These are phyloP conservation scores for Diadophis punctatus DNA, from an alignment of 2,113 vertebrate species.

Conservation along the genomic window DNA sequence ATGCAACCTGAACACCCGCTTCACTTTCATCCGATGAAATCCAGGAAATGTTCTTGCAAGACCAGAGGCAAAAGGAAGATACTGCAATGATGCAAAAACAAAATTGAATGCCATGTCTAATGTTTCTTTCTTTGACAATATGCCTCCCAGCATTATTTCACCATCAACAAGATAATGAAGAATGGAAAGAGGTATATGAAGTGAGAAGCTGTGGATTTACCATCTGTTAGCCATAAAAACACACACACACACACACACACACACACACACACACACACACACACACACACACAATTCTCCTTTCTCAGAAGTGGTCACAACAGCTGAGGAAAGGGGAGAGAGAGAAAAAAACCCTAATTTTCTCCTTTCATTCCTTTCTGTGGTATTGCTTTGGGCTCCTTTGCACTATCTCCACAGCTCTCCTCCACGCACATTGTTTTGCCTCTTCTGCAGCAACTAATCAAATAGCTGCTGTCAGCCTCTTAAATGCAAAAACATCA, in stretches of 20 bases:
- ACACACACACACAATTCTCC: not conserved
- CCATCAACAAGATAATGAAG: conserved; percentile 9
- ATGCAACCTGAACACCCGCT: not conserved
- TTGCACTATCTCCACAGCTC: not conserved
- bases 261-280: no score
- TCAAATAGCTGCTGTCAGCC: conserved; percentile 3
- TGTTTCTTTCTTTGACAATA: not conserved
- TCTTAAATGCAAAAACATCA: not conserved
- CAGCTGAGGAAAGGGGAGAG: not conserved
- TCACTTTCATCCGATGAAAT: not conserved
- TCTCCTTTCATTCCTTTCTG: not conserved
- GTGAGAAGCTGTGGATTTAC: conserved; percentile 11
- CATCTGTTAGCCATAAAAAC: not conserved
- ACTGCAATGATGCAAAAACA: not conserved
- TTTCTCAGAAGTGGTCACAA: not conserved
- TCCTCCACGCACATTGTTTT: not conserved
- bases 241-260: not conserved
- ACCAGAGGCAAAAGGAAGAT: not conserved
- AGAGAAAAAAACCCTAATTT: not conserved
- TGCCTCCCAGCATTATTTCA: conserved; percentile 8
- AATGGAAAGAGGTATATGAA: not conserved
- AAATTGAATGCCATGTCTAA: not conserved
- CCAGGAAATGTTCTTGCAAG: not conserved
- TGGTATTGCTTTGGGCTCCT: not conserved
- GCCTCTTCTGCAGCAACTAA: not conserved